A percentile compares a stretch with the other conserved stretches of the same genome.
phyloP scores from a whole-genome alignment of 2,888 invertebrate species.

The Thymelicus sylvestris region DNA sequence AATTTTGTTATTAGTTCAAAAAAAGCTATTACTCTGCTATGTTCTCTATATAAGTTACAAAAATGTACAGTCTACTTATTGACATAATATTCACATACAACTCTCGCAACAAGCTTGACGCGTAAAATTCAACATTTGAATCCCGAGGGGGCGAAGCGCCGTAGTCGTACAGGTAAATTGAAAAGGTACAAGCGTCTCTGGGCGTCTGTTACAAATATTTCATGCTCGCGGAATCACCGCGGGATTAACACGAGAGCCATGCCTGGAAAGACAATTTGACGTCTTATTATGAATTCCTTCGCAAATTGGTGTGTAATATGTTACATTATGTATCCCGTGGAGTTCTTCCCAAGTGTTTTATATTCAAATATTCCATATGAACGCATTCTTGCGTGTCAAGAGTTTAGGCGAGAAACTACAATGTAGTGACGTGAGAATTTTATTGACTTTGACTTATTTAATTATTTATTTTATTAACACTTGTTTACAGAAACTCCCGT shows the following conservation, averaged over 20 bases:
- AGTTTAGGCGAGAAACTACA: too few relatives aligned
- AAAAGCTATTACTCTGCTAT: too few relatives aligned
- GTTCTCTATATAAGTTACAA: too few relatives aligned
- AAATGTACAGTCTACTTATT: background rate
- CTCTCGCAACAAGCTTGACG: conserved; percentile 18
- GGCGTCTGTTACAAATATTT: conserved; percentile 70
- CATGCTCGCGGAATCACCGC: conserved; percentile 68
- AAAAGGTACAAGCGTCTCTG: conserved; percentile 57
- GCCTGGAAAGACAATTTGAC: conserved; percentile 17
- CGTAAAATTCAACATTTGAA: conserved; percentile 35
- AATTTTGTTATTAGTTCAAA: too few relatives aligned
- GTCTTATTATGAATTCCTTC: conserved; percentile 17
- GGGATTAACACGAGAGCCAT: conserved; percentile 72
- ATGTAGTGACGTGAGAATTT: too few relatives aligned
- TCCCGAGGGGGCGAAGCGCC: conserved; percentile 17
- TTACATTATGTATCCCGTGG: background rate
- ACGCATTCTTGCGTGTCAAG: background rate
- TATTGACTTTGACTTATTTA: too few relatives aligned
- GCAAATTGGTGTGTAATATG: conserved; percentile 3
- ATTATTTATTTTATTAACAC: too few relatives aligned
- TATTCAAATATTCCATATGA: background rate
- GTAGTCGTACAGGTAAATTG: conserved; percentile 57
- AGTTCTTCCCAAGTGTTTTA: background rate
- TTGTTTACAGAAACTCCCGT: too few relatives aligned
- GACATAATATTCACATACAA: background rate